phyloP scores from a whole-genome alignment of 2,113 vertebrate genomes.

The Ptilonorhynchus violaceus region DNA sequence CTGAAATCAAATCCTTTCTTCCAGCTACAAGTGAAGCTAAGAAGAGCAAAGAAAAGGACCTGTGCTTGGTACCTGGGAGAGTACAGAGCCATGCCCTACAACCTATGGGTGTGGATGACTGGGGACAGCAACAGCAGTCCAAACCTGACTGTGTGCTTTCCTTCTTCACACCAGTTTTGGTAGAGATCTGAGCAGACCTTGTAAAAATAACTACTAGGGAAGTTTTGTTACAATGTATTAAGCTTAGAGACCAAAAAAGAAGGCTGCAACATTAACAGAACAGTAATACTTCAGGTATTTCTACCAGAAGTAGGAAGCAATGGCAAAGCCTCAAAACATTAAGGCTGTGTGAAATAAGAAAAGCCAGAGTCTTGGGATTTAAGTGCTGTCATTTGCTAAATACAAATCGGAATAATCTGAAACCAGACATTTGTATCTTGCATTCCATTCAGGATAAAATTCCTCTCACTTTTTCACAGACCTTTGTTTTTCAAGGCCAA shows the following conservation, averaged over 20 bases:
- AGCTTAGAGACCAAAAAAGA: not conserved
- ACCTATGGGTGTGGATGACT: not conserved
- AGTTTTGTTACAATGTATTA: not conserved
- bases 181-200: not conserved
- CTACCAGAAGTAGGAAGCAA: not conserved
- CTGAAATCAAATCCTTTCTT: not conserved
- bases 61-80: not conserved
- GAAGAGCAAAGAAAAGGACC: not conserved
- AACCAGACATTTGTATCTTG: not conserved
- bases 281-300: not conserved
- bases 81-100: not conserved
- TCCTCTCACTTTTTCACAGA: slow-evolving; percentile 11
- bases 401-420: not conserved
- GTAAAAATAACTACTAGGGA: not conserved
- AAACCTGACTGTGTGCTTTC: not conserved
- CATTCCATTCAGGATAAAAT: not conserved
- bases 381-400: not conserved
- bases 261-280: not conserved
- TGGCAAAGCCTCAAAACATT: not conserved
- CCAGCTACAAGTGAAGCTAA: not conserved
- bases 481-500: not conserved
- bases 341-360: not conserved
- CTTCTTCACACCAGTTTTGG: not conserved
- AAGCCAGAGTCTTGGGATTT: not conserved
- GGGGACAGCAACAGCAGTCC: not conserved